Conservation (phyloP, 2,113 vertebrate genomes). For the Xenopus borealis region DNA sequence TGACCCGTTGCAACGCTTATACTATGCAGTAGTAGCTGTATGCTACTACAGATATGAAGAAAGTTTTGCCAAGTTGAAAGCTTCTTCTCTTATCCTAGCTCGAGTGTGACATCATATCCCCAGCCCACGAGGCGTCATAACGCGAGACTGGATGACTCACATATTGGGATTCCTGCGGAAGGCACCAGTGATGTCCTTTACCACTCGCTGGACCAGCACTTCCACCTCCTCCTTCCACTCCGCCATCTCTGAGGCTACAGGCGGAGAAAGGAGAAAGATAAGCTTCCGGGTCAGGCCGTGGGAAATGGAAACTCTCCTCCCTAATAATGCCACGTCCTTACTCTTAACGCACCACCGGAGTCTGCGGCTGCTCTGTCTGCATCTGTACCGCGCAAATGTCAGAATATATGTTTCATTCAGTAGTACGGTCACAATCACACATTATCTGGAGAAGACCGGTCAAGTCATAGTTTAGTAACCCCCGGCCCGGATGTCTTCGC, state of each 20-base stretch:
- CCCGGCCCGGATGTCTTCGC: too few relatives aligned
- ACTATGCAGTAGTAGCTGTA: too few relatives aligned
- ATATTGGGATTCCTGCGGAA: conserved; percentile 92
- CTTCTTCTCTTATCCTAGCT: neutral
- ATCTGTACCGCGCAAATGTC: too few relatives aligned
- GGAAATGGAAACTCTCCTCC: conserved; percentile 24
- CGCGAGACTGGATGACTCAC: conserved; percentile 62
- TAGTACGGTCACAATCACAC: too few relatives aligned
- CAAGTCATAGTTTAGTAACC: too few relatives aligned
- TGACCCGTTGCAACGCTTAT: too few relatives aligned
- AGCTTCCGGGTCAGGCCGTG: conserved; percentile 56
- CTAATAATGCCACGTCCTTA: neutral
- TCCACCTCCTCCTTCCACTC: conserved; percentile 88
- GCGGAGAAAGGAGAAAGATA: conserved; percentile 42
- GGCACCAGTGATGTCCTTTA: conserved; percentile 90
- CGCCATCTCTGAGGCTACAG: conserved; percentile 73
- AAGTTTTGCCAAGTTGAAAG: conserved; percentile 9
- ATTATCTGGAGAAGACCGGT: too few relatives aligned
- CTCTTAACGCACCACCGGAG: neutral
- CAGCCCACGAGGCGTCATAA: neutral
- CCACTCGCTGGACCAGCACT: conserved; percentile 89
- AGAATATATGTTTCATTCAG: too few relatives aligned
- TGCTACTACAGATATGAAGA: neutral
- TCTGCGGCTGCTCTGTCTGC: neutral
- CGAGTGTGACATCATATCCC: neutral